These are phyloP conservation scores for Drosophila watanabei DNA, from an alignment of 1,140 invertebrate genomes.

Conservation along the genomic window DNA sequence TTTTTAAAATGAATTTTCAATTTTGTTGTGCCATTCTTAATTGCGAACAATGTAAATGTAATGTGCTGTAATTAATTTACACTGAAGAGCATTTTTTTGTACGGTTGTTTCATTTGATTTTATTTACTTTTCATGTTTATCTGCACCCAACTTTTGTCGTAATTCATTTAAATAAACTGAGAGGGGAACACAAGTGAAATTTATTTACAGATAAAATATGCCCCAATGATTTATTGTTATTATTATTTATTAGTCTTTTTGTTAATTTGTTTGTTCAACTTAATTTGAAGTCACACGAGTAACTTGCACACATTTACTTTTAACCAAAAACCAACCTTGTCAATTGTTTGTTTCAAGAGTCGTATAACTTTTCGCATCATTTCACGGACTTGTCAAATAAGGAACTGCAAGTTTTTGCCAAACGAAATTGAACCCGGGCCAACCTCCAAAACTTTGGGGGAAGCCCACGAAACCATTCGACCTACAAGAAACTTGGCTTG, in stretches of 20 bases:
- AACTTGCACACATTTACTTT: background rate
- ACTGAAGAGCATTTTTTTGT: background rate
- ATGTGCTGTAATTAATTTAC: conserved; percentile 37
- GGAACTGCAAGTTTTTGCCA: conserved; percentile 7
- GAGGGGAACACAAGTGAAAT: background rate
- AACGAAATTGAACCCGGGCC: conserved; percentile 3
- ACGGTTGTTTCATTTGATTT: conserved; percentile 1
- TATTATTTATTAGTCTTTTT: background rate
- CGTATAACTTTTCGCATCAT: conserved; percentile 20
- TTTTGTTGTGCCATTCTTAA: conserved; percentile 33
- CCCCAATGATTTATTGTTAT: background rate
- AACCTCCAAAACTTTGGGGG: conserved; percentile 22
- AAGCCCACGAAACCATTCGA: conserved; percentile 20
- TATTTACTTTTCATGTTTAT: conserved; percentile 11
- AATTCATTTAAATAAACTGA: conserved; percentile 12
- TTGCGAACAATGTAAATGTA: conserved; percentile 10
- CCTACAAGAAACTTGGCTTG: conserved; percentile 34
- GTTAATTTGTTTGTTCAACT: background rate
- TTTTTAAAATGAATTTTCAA: conserved; percentile 7
- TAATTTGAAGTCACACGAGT: background rate
- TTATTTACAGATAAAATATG: background rate
- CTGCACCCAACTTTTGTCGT: conserved; percentile 6
- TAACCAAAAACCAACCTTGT: background rate
- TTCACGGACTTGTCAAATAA: conserved; percentile 10
- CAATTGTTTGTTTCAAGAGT: background rate